Evolutionary conservation across 2,888 invertebrate genomes (phyloP), one percentile per base, ranked within the genome.

Genomic region (Lycia hirtaria): DNA sequence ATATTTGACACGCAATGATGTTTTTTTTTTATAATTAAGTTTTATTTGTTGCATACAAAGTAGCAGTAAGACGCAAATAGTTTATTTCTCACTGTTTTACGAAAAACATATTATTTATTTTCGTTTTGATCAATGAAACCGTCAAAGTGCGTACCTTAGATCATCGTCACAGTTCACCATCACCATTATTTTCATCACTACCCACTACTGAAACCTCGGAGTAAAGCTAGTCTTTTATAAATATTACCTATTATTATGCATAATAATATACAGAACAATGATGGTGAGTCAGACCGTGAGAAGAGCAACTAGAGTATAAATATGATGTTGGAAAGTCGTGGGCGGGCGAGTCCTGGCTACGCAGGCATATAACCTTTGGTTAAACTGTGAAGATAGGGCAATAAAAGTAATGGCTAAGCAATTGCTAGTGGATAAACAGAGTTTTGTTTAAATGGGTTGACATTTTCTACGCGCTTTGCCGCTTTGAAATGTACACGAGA

Each of bases 241-340:
- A 17, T 9, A 10, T 35, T 32, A 5, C 12, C 10, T 37, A 37
- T 37, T 30, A 40, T 51, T 3, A 28, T 44, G 43, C 44, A 14
- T 40, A 6, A 22, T n/a, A n/a, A n/a, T n/a, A n/a, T n/a, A 28
- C 41, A 26, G 45, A 50, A 41, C 57, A 51, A 52, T 51, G 26
- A 52, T 15, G 37, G 4, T 60, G 49, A 56, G 52, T 65, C 66
- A 55, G 19, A 45, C 49, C 48, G 44, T 55, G 41, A 52, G 62
- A 62, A 56, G 48, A 44, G 15, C 33, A 47, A 47, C 47, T 7
- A 35, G 10, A 26, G 6, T 17, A 15, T 17, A 15, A 15, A 4
- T 35, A 45, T 0, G 2, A 24, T 35, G 43, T 12, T 44, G 10
- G 40, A 5, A 24, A 28, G 7, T 12, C 28, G 55, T 60, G 41